Evolutionary conservation across 2,888 invertebrate genomes (phyloP), one percentile per base, ranked within the genome.

Genomic region (Amphipyra tragopoginis): DNA sequence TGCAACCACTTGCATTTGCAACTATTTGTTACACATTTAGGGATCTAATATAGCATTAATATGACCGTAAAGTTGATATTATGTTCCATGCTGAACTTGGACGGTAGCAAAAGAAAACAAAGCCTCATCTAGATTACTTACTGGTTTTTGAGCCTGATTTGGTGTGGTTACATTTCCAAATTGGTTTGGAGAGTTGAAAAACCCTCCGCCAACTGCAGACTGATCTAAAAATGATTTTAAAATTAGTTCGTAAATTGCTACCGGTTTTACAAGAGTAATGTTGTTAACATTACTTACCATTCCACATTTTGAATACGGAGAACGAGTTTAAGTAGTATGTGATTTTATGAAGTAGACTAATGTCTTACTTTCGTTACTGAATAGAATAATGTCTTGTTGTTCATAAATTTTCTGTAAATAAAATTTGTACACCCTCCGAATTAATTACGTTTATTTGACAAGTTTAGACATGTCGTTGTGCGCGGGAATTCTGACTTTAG

Each of bases 91-190:
- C 29, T 29, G 29, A 29, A 29, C 15, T 43, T 38, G 10, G 8
- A 42, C 2, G 0, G 26, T 36, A 39, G 9, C 33, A 2, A 6
- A n/a, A 15, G n/a, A 26, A 9, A 51, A 13, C 10, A 14, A 34
- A 6, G 26, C 9, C 21, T 21, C 21, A 21, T 40, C 2, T 0
- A 8, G 0, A 5, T 5, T 64, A 80, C 87, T 79, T 84, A 93
- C 94, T 8, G 90, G 80, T 86, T 94, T 94, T 75, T 90, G 93
- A 14, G 85, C 86, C 75, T 91, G 93, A 75, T 90, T 93, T 21
- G 95, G 95, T 51, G 95, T 95, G 65, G 88, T 91, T 1, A 82
- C 90, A 79, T 92, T 93, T 14, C 93, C 94, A 82, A 94, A 95
- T 79, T 95, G 93, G 77, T 86, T 89, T 21, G 93, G 89, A 2